Percentiles rank a stretch among this genome's conserved stretches.
Conservation (phyloP, 2,888 invertebrate genomes). For the Strigamia transsilvanica region DNA sequence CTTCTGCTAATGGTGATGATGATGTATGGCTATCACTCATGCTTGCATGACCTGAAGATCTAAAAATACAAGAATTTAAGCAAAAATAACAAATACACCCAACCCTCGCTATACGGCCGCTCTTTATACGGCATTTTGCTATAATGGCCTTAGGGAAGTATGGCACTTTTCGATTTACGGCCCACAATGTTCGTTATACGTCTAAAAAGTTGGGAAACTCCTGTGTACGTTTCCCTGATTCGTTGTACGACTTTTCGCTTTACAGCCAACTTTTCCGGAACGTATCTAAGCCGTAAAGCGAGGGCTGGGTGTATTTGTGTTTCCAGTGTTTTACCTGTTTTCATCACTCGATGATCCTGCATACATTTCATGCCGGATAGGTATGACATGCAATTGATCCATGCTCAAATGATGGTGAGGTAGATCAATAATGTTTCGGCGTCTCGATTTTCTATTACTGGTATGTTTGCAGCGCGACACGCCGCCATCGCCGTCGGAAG, state of each 20-base stretch:
- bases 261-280: too few species aligned
- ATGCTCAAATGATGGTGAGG: conserved; percentile 70
- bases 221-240: too few species aligned
- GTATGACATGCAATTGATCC: conserved; percentile 69
- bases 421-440: conserved; percentile 65
- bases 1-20: conserved; percentile 56
- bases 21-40: conserved; percentile 86
- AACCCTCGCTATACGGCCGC: too few species aligned
- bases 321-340: conserved; percentile 56
- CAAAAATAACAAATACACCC: neutral
- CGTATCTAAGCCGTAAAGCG: too few species aligned
- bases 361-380: conserved; percentile 51
- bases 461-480: conserved; percentile 60
- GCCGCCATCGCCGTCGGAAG: conserved; percentile 61
- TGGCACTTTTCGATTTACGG: too few species aligned
- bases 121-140: too few species aligned
- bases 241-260: too few species aligned
- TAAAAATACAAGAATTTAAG: conserved; percentile 50
- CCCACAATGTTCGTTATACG: too few species aligned
- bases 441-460: conserved; percentile 64
- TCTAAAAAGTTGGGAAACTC: too few species aligned
- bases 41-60: conserved; percentile 91
- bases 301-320: too few species aligned
- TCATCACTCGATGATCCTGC: conserved; percentile 59
- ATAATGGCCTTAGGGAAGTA: too few species aligned